phyloP scores from a whole-genome alignment of 2,797 vertebrate species.

The Poecile montanus region DNA sequence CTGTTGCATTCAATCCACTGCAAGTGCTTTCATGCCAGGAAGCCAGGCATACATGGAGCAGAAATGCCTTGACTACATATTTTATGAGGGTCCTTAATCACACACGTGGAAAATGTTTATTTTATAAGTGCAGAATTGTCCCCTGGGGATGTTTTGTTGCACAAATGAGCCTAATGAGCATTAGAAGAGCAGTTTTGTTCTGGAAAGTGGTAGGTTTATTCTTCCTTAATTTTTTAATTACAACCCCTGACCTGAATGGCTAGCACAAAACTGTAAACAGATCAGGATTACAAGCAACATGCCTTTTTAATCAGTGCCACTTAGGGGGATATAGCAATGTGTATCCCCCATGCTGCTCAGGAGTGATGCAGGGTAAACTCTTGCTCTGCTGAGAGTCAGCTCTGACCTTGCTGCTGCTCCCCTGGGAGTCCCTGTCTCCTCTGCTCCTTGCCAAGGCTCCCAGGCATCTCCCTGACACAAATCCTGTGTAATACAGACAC shows the following conservation, averaged over 20 bases:
- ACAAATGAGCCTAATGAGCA: conserved; percentile 60
- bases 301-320: not conserved
- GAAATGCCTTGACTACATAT: conserved; percentile 29
- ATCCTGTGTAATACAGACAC: fast-evolving
- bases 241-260: not conserved
- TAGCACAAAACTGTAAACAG: not conserved
- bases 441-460: not conserved
- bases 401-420: not conserved
- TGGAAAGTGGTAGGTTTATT: not conserved
- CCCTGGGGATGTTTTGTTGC: conserved; percentile 56
- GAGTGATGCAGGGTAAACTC: not conserved
- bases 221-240: conserved; percentile 51
- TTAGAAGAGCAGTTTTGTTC: conserved; percentile 38
- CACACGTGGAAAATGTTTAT: conserved; percentile 48
- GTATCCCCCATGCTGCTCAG: fast-evolving
- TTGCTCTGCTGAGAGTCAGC: not conserved
- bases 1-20: not conserved
- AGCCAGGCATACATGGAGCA: not conserved
- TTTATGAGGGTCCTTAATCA: conserved; percentile 59
- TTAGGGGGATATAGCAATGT: fast-evolving
- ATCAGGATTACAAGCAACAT: not conserved
- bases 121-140: conserved; percentile 53
- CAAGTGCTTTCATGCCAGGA: conserved; percentile 14
- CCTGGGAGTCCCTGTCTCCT: not conserved
- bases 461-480: fast-evolving